Base-by-base conservation (phyloP, 2,797 vertebrate species). In the Microctenopoma stevenorrisi region DNA sequence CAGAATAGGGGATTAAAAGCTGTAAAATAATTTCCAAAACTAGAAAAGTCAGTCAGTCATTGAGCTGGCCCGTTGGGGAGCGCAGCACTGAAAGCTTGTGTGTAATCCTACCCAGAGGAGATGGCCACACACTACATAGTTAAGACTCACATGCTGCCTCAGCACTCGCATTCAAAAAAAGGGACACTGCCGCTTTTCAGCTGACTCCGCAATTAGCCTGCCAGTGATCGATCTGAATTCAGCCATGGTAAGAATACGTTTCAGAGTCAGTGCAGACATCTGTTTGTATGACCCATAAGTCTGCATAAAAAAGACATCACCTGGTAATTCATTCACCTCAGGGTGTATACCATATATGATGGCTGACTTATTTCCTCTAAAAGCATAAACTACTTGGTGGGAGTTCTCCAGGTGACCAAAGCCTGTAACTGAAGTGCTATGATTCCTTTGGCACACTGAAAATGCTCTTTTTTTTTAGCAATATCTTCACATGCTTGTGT, bases 1-100 rank as follows among this genome's bases (percentile, higher is more conserved):
- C 79, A 88, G 71, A 83, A 76, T 64, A 77, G 67, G 50, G 83
- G 84, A 91, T 91, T 90, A 88, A 85, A 87, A 83, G 66, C 62
- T 83, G 58, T 87, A 88, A 87, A 82, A 83, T 82, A 86, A 87
- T 89, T 84, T 75, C 60, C 79, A 78, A 76, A 83, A 78, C 76
- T 77, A 89, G 68, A 88, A 86, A 64, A 18, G 18, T 18, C 18
- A 83, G 76, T 59, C 78, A 71, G 83, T 86, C 78, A 81, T 37
- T 72, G 81, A 88, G 76, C 80, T 12, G 81, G 68, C 56, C 81
- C 74, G n/a, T 1, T 61, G 85, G 81, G 81, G 68, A 72, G 53
- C 5, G 16, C 69, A 49, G 71, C 77, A 46, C 56, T 82, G 9
- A 82, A 76, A 80, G 77, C 66, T 28, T 35, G 77, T 64, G 70